Evolutionary conservation across 2,797 vertebrate species (phyloP), one percentile per base, ranked within the genome.

Genomic region (Sebastes taczanowskii): DNA sequence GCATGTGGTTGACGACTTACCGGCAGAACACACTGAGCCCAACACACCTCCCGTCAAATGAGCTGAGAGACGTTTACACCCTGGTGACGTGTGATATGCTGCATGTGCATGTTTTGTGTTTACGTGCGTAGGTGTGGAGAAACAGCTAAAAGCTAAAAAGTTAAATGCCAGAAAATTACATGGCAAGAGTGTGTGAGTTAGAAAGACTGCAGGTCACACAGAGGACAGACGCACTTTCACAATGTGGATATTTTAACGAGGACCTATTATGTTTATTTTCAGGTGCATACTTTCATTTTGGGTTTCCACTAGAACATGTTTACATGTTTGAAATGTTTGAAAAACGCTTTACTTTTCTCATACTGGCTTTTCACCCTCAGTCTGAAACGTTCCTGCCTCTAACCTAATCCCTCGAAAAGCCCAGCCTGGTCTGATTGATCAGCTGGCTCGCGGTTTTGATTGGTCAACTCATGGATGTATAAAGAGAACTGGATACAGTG

Each of bases 1-100:
- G 56, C 85, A 91, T 80, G 71, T 87, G 78, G 83, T 78, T 69
- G 89, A 86, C 86, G 90, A 81, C 64, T 63, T 64, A 76, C 30
- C 55, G 78, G 38, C 83, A 77, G 78, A 77, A 81, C 76, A 68
- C 58, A 77, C 72, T 77, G 81, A 86, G 78, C 81, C 74, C 70
- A 84, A 72, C 46, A 83, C 74, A 89, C 80, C 89, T 85, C 63
- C 91, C 84, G 85, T 91, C 63, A 92, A 90, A 92, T 90, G 79
- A 92, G 72, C 88, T 66, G 56, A 35, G 67, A 63, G 75, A 76
- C 58, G 23, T 91, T 90, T 86, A 88, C 86, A 91, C 89, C 82
- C 55, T 55, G 65, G 77, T 87, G 81, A 80, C 67, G 78, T 86
- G 82, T 80, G 83, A 78, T 72, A 74, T 82, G 73, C 77, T 77